These are phyloP conservation scores for Manis javanica DNA, from an alignment of 2,797 vertebrate genomes.

Conservation along the genomic window DNA sequence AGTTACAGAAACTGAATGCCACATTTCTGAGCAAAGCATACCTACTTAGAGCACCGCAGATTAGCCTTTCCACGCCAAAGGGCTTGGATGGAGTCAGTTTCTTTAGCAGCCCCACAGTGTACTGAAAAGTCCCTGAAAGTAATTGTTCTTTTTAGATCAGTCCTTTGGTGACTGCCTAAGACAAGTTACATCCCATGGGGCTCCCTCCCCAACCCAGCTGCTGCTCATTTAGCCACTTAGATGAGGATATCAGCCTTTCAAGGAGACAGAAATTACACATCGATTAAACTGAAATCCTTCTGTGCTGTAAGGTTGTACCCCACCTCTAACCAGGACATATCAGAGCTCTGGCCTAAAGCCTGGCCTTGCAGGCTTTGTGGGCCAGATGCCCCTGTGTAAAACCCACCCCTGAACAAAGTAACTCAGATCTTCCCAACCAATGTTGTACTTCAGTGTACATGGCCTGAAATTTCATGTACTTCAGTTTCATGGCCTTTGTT, in stretches of 20 bases:
- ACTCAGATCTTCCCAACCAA: background rate
- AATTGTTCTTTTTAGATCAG: constrained; percentile 61
- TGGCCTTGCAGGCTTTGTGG: background rate
- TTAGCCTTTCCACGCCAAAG: constrained; percentile 74
- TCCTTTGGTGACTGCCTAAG: constrained; percentile 38
- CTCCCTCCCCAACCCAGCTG: background rate
- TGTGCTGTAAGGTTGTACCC: background rate
- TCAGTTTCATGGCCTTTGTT: background rate
- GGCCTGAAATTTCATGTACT: background rate
- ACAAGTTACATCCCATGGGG: background rate
- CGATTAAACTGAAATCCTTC: constrained; percentile 16
- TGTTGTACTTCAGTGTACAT: rapidly evolving
- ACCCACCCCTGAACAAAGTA: background rate
- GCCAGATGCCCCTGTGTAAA: background rate
- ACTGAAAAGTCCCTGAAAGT: constrained; percentile 59
- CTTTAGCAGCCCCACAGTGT: constrained; percentile 51
- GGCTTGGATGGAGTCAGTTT: constrained; percentile 61
- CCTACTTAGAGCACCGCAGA: constrained; percentile 72
- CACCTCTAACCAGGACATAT: background rate
- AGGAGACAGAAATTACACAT: background rate
- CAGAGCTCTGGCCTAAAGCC: background rate
- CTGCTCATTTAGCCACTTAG: constrained; percentile 66
- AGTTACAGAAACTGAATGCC: constrained; percentile 71
- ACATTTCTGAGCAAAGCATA: constrained; percentile 68
- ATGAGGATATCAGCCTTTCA: background rate